phyloP scores from a whole-genome alignment of 2,888 invertebrate genomes.

The Caradrina kadenii region DNA sequence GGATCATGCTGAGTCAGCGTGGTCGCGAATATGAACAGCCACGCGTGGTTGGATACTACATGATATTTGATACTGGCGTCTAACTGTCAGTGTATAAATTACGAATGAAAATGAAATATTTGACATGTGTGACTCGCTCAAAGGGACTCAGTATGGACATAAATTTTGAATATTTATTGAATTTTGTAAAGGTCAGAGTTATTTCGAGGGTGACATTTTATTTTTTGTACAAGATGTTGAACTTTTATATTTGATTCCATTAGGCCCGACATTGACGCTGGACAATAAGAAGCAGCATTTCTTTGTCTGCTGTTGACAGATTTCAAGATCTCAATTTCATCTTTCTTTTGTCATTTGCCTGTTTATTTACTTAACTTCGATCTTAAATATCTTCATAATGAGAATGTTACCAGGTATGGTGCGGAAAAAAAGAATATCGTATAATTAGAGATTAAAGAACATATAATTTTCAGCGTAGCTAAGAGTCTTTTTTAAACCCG shows the following conservation, averaged over 20 bases:
- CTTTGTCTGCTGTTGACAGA: background rate
- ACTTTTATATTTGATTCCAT: conserved; percentile 6
- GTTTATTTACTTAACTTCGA: too few species aligned
- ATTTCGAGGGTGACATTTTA: conserved; percentile 18
- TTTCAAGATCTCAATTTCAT: background rate
- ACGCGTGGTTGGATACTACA: conserved; percentile 57
- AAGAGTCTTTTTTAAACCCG: too few species aligned
- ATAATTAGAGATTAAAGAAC: too few species aligned
- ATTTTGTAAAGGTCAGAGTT: conserved; percentile 10
- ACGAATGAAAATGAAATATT: conserved; percentile 44
- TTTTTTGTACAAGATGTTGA: conserved; percentile 29
- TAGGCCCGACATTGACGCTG: background rate
- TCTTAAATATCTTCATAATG: too few species aligned
- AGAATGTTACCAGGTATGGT: too few species aligned
- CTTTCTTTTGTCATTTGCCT: background rate
- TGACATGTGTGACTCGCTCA: conserved; percentile 46
- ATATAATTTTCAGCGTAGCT: too few species aligned
- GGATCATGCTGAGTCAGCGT: conserved; percentile 64
- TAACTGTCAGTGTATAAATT: conserved; percentile 46
- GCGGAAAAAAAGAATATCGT: too few species aligned
- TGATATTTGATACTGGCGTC: conserved; percentile 58
- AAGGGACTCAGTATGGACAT: conserved; percentile 27
- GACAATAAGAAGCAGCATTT: background rate
- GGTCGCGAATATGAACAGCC: conserved; percentile 60
- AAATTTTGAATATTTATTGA: conserved; percentile 40